A percentile compares a stretch with the other conserved stretches of the same genome.
phyloP scores from a whole-genome alignment of 1,140 invertebrate genomes.

The Danaus melanippus region DNA sequence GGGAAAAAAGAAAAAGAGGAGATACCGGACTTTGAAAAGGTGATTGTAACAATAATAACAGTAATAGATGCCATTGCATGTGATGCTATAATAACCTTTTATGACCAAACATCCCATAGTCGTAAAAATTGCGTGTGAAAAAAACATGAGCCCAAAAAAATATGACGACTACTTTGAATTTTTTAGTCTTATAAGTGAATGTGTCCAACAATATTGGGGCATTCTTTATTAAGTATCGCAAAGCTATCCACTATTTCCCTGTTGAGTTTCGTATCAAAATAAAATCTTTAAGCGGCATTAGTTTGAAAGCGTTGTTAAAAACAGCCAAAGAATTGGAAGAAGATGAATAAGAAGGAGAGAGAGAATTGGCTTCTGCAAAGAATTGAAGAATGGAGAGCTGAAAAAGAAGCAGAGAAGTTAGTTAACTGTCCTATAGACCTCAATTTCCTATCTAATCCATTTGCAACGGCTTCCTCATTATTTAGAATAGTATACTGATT shows the following conservation, averaged over 20 bases:
- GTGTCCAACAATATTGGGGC: too few species aligned
- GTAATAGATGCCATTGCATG: neutral
- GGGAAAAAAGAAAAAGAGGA: constrained; percentile 45
- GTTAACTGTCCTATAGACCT: constrained; percentile 17
- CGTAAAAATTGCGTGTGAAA: too few species aligned
- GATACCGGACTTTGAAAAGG: constrained; percentile 55
- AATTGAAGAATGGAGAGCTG: constrained; percentile 54
- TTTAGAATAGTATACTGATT: too few species aligned
- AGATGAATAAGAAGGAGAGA: constrained; percentile 55
- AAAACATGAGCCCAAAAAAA: too few species aligned
- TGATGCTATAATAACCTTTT: neutral
- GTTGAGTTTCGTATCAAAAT: neutral
- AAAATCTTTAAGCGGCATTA: neutral
- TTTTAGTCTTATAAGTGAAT: too few species aligned
- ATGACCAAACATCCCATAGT: neutral
- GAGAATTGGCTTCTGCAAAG: constrained; percentile 45
- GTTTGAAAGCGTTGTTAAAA: neutral
- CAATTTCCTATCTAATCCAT: too few species aligned
- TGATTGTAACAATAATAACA: constrained; percentile 11
- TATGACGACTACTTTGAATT: too few species aligned
- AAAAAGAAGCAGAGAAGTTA: constrained; percentile 62
- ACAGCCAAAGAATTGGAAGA: constrained; percentile 61
- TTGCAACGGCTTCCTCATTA: too few species aligned
- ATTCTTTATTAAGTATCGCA: too few species aligned
- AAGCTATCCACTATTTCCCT: too few species aligned